Base-by-base conservation (phyloP, 64 coral and sea anemone species). In the Montipora efflorescens region DNA sequence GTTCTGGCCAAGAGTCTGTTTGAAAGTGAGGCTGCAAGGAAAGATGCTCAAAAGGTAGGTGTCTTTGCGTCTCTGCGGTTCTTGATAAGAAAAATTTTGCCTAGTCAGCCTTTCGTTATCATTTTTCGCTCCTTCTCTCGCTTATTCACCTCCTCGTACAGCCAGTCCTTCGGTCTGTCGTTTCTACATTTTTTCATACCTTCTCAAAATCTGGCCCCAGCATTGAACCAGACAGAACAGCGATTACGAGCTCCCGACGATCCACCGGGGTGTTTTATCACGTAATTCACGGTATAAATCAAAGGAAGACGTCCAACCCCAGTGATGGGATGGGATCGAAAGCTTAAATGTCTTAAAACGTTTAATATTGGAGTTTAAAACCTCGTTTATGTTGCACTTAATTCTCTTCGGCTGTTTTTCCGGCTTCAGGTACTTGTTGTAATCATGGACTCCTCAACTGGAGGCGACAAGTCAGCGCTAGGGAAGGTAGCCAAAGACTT, bases 31-130 rank as follows among this genome's bases (percentile, higher is more conserved):
- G 23, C 72, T 58, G 67, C 96, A 4, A 79, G 96, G 14, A 92
- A 90, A 92, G 96, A 98, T 72, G 96, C 93, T 9, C 93, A 80
- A 48, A 95, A 92, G 79, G 92, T 98, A 16, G 21, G 94, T 20
- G 89, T 92, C 13, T 3, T 90, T 71, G 20, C 21, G 68, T 5
- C 19, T 3, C 3, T 10, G 52, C 10, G 9, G 61, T 16, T 12
- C 8, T 64, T 64, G 61, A 2, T 64, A 3, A 64, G 14, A 64
- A 7, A 64, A 64, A 64, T 64, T 10, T 55, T 55, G 52, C 36
- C 36, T 36, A 36, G 36, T 36, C 36, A 36, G 36, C 69, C 69
- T 72, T 72, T 72, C 19, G 18, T n/a, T 71, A n/a, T 7, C 8
- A 14, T 69, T 11, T 69, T 69, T 69, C 11, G 14, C 10, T 69